Conservation (phyloP, 2,113 vertebrate genomes). For the Microtus pennsylvanicus region DNA sequence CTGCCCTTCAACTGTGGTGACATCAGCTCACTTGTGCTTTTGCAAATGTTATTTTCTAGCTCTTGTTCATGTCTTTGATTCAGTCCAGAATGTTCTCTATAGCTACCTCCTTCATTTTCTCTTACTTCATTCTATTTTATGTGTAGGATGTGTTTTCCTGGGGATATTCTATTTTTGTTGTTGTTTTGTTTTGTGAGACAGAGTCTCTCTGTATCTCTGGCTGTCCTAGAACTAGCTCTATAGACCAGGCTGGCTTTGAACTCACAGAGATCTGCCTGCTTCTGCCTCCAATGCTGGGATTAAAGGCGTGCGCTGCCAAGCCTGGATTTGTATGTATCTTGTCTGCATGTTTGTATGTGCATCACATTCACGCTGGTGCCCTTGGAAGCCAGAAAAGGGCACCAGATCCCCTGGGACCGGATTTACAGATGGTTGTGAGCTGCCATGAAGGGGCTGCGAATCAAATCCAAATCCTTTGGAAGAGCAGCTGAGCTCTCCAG, state of each 20-base stretch:
- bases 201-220: background rate
- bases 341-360: background rate
- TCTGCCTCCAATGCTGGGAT: background rate
- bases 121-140: background rate
- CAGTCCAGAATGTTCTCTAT: conserved; percentile 40
- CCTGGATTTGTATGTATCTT: background rate
- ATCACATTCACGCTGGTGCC: background rate
- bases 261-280: background rate
- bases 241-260: background rate
- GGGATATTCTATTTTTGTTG: background rate
- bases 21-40: background rate
- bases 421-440: background rate
- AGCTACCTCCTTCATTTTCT: background rate
- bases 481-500: background rate
- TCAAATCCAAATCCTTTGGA: background rate
- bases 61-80: conserved; percentile 3
- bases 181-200: background rate
- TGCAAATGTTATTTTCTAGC: conserved; percentile 30
- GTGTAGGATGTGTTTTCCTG: background rate
- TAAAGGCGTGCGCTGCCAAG: background rate
- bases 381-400: background rate
- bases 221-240: background rate
- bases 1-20: background rate
- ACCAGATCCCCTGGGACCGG: background rate
- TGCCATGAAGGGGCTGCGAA: background rate